phyloP scores from a whole-genome alignment of 2,113 vertebrate species.

The Pelmatolapia mariae region DNA sequence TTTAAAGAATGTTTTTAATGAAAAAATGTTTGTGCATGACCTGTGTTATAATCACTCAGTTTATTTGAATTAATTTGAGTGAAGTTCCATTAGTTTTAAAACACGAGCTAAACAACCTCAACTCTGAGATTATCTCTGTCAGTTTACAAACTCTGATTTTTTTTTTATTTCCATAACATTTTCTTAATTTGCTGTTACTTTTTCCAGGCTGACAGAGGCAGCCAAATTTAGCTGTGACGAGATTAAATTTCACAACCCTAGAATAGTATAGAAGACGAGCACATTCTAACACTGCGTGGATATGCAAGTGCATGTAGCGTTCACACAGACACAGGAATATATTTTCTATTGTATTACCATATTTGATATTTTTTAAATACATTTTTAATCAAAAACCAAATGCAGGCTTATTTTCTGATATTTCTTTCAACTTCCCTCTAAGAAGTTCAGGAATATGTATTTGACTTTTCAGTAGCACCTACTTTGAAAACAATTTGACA shows the following conservation, averaged over 20 bases:
- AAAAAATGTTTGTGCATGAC: background rate
- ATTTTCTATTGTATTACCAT: background rate
- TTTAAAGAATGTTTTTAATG: background rate
- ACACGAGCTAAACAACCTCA: background rate
- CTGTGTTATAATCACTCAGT: background rate
- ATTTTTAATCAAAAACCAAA: background rate
- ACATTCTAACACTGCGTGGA: background rate
- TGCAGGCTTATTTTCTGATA: background rate
- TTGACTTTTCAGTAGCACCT: background rate
- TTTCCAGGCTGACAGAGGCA: background rate
- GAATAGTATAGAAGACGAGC: slow-evolving; percentile 50
- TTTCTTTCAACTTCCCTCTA: background rate
- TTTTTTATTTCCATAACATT: background rate
- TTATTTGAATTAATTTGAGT: background rate
- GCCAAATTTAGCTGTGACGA: slow-evolving; percentile 55
- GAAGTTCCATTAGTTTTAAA: background rate
- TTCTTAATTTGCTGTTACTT: background rate
- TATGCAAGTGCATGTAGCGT: background rate
- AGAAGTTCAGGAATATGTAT: background rate
- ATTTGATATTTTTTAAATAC: background rate
- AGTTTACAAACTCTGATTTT: background rate
- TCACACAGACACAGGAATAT: background rate
- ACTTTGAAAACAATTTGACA: background rate
- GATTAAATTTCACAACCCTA: slow-evolving; percentile 52
- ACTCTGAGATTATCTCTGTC: background rate